Conservation (phyloP, 2,797 vertebrate genomes). For the Ptychadena robeensis region DNA sequence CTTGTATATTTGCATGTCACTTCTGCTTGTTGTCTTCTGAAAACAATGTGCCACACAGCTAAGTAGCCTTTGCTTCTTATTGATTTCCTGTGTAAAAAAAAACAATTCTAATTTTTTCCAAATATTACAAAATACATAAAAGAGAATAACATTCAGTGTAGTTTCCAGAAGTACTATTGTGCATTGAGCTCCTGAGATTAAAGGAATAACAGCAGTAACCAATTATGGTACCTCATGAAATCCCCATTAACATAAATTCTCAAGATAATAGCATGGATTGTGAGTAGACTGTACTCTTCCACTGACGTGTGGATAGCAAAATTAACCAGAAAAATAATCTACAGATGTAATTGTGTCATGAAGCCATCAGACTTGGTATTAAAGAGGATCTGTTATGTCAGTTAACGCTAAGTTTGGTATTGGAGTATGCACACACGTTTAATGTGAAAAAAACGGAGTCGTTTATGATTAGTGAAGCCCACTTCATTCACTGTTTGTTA, state of each 20-base stretch:
- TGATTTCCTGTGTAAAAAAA: conserved; percentile 53
- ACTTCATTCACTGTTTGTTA: no score
- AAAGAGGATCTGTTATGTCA: background rate
- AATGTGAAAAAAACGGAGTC: background rate
- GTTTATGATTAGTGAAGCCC: no score
- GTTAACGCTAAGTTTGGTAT: background rate
- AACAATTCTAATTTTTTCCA: conserved; percentile 41
- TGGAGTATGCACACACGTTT: background rate
- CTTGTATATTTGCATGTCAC: conserved; percentile 42
- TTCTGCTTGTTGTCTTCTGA: conserved; percentile 26
- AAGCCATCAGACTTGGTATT: background rate
- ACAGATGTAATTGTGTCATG: background rate
- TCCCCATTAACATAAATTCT: conserved; percentile 49
- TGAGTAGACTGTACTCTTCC: conserved; percentile 22
- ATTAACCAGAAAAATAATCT: conserved; percentile 8
- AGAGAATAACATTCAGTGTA: conserved; percentile 41
- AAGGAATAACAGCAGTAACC: conserved; percentile 49
- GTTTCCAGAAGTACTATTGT: conserved; percentile 47
- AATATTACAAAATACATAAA: conserved; percentile 39
- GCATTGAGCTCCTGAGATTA: conserved; percentile 27
- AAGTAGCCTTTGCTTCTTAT: conserved; percentile 35
- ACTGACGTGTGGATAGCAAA: background rate
- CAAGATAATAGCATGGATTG: conserved; percentile 21
- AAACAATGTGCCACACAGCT: conserved; percentile 12
- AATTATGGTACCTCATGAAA: conserved; percentile 50